Conservation (phyloP, 2,113 vertebrate species). For the Polyodon spathula region DNA sequence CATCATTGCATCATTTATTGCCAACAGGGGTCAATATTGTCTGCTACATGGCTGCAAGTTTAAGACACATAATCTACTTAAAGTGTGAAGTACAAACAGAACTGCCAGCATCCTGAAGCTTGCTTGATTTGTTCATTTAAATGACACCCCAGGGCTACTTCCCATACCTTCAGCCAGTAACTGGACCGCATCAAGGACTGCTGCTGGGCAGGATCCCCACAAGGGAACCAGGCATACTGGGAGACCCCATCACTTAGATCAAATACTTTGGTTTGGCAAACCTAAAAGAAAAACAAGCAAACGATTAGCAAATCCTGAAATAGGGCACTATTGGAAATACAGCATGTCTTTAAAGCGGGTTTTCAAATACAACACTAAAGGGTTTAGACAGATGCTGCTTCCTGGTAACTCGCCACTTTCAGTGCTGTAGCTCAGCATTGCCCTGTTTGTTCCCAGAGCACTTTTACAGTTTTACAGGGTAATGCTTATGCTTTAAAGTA, state of each 20-base stretch:
- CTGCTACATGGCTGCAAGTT: background rate
- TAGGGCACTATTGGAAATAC: too few species aligned
- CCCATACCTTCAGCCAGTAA: conserved; percentile 84
- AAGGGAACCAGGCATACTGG: conserved; percentile 93
- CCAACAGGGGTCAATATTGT: background rate
- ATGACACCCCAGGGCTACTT: conserved; percentile 1
- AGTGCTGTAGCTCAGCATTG: too few species aligned
- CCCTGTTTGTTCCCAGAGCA: too few species aligned
- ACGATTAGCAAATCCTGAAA: too few species aligned
- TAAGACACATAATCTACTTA: background rate
- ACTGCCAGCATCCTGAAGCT: background rate
- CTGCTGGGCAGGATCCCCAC: conserved; percentile 55
- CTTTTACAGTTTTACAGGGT: too few species aligned
- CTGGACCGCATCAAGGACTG: conserved; percentile 54
- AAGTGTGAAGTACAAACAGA: background rate
- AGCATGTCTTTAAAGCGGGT: too few species aligned
- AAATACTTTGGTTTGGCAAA: conserved; percentile 86
- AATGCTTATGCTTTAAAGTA: too few species aligned
- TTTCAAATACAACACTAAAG: too few species aligned
- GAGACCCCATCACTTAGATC: conserved; percentile 80
- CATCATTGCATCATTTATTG: background rate
- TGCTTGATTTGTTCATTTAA: background rate
- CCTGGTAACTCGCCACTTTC: too few species aligned
- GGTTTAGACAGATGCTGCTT: too few species aligned
- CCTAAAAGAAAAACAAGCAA: conserved; percentile 52